Conservation (phyloP, 2,888 invertebrate genomes). For the Sinopyrophorus schimmeli region DNA sequence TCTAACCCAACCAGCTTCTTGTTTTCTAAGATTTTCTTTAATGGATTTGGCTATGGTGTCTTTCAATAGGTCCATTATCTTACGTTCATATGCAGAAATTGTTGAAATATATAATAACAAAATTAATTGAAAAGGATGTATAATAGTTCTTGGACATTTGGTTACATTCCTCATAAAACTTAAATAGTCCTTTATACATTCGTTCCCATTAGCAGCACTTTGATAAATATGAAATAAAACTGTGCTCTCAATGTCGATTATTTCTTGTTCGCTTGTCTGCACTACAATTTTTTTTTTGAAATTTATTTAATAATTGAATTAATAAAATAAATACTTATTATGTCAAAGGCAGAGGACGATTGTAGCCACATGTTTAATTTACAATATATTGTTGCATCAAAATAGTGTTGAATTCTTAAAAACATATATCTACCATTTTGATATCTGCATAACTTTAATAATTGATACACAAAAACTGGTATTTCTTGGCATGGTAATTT, state of each 20-base stretch:
- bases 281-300: constrained; percentile 45
- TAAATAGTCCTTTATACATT: constrained; percentile 56
- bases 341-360: background rate
- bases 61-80: constrained; percentile 52
- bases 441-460: constrained; percentile 62
- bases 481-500: constrained; percentile 64
- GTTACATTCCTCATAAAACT: constrained; percentile 56
- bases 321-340: background rate
- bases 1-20: constrained; percentile 61
- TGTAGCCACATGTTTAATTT: constrained; percentile 28
- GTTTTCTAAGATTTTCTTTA: constrained; percentile 48
- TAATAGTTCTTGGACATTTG: constrained; percentile 61
- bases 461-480: constrained; percentile 69
- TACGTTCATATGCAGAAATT: constrained; percentile 56
- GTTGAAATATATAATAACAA: constrained; percentile 60
- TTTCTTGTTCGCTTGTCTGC: constrained; percentile 56
- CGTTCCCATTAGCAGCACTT: constrained; percentile 53
- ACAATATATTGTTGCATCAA: constrained; percentile 50
- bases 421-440: constrained; percentile 50
- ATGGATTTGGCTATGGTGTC: constrained; percentile 45
- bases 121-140: constrained; percentile 67
- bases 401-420: constrained; percentile 50
- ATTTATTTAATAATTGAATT: background rate
- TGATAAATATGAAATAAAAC: constrained; percentile 63
- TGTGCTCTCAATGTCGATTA: constrained; percentile 64